Percentiles rank a stretch among this genome's conserved stretches.
Conservation (phyloP, 2,888 invertebrate species). For the Andrena hattorfiana region DNA sequence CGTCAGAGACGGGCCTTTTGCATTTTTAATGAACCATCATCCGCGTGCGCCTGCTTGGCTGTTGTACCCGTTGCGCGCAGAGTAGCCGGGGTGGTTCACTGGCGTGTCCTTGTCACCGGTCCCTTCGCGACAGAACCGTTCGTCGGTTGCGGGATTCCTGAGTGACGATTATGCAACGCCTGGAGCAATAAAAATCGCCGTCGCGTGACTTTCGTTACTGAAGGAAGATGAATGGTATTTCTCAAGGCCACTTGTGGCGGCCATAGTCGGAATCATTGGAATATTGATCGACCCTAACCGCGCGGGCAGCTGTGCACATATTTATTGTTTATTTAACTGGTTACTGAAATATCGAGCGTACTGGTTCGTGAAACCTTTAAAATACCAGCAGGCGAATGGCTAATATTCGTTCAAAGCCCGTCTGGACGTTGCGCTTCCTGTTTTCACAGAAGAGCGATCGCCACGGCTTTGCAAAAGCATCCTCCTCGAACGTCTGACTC, state of each 20-base stretch:
- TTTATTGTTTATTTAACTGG: no score
- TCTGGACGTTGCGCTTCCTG: not conserved
- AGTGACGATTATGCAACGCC: constrained; percentile 15
- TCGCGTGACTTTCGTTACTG: not conserved
- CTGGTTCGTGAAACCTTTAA: no score
- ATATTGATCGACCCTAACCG: not conserved
- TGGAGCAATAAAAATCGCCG: not conserved
- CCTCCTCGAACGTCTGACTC: constrained; percentile 23
- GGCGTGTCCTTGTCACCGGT: constrained; percentile 6
- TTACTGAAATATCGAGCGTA: no score
- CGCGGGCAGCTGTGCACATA: no score
- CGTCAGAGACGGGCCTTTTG: constrained; percentile 52
- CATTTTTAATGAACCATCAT: constrained; percentile 64
- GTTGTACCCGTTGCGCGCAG: constrained; percentile 1
- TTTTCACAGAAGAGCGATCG: constrained; percentile 21
- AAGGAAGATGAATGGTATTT: not conserved
- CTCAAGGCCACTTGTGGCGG: not conserved
- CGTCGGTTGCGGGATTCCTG: constrained; percentile 8
- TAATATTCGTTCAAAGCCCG: not conserved
- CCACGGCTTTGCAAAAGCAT: constrained; percentile 2
- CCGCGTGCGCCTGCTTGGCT: constrained; percentile 7
- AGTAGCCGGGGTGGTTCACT: not conserved
- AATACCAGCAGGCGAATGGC: not conserved
- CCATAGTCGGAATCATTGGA: not conserved
- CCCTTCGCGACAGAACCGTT: constrained; percentile 11